phyloP scores from a whole-genome alignment of 1,140 invertebrate genomes.

The Penaeus indicus region DNA sequence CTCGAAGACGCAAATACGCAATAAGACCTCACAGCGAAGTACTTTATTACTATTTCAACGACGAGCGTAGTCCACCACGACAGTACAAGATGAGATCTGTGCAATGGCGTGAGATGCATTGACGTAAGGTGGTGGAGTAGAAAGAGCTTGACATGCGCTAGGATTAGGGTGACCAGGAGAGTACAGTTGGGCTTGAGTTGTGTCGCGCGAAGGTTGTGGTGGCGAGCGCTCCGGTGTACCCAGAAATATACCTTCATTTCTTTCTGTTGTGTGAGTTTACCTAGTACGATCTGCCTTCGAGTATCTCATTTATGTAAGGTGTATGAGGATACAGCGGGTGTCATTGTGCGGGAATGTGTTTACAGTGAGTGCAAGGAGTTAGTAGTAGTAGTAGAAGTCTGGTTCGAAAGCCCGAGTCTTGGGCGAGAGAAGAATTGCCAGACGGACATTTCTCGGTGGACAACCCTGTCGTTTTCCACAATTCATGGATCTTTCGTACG shows the following conservation, averaged over 20 bases:
- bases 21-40: too few relatives aligned
- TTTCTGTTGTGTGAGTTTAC: slow-evolving; percentile 23
- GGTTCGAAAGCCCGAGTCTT: too few relatives aligned
- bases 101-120: not conserved
- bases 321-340: not conserved
- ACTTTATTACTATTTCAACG: too few relatives aligned
- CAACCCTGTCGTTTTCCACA: too few relatives aligned
- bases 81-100: too few relatives aligned
- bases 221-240: not conserved
- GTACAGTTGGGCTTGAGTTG: slow-evolving; percentile 30
- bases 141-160: slow-evolving; percentile 23
- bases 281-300: not conserved
- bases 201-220: slow-evolving; percentile 32
- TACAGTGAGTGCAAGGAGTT: too few relatives aligned
- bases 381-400: too few relatives aligned
- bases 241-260: slow-evolving; percentile 2
- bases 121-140: not conserved
- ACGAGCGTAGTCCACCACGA: too few relatives aligned
- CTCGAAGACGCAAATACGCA: too few relatives aligned
- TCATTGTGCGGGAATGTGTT: not conserved
- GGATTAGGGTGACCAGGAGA: slow-evolving; percentile 27
- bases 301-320: not conserved
- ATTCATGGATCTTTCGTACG: too few relatives aligned
- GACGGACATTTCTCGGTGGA: too few relatives aligned
- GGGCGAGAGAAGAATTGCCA: too few relatives aligned